Percentiles rank a stretch among this genome's conserved stretches.
phyloP scores from a whole-genome alignment of 2,113 vertebrate genomes.

The Hippoglossus stenolepis region DNA sequence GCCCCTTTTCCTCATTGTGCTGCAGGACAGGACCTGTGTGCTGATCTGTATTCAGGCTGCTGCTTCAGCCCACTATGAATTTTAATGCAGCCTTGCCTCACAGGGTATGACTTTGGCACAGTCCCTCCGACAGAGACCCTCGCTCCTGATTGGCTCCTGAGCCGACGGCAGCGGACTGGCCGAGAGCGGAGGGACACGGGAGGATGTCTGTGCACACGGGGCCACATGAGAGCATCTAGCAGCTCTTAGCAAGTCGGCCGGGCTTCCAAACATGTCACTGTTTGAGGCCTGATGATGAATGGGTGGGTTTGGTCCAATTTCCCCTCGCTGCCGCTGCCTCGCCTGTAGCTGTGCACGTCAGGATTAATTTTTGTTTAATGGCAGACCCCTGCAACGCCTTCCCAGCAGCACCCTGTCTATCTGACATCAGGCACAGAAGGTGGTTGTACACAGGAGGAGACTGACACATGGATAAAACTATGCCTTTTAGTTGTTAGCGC shows the following conservation, averaged over 20 bases:
- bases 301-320: slow-evolving; percentile 48
- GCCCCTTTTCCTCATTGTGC: slow-evolving; percentile 10
- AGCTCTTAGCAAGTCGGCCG: slow-evolving; percentile 45
- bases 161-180: slow-evolving; percentile 42
- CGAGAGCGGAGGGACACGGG: slow-evolving; percentile 19
- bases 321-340: slow-evolving; percentile 12
- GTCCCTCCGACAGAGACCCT: slow-evolving; percentile 46
- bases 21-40: slow-evolving; percentile 34
- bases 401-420: slow-evolving; percentile 46
- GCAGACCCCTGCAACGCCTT: slow-evolving; percentile 28
- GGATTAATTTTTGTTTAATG: slow-evolving; percentile 64
- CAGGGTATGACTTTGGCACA: slow-evolving; percentile 68
- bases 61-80: slow-evolving; percentile 56
- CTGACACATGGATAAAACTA: slow-evolving; percentile 52
- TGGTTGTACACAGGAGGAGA: slow-evolving; percentile 35
- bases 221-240: slow-evolving; percentile 10
- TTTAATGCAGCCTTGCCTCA: slow-evolving; percentile 66
- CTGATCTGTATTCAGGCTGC: slow-evolving; percentile 66
- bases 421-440: slow-evolving; percentile 39
- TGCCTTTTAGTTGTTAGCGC: slow-evolving; percentile 36
- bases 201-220: slow-evolving; percentile 28
- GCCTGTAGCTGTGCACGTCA: slow-evolving; percentile 48
- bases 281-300: slow-evolving; percentile 57
- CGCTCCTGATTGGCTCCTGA: slow-evolving; percentile 48
- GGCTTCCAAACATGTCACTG: slow-evolving; percentile 29